Evolutionary conservation across 2,797 vertebrate species (phyloP), one percentile per base, ranked within the genome.

Genomic region (Pseudochaenichthys georgianus): DNA sequence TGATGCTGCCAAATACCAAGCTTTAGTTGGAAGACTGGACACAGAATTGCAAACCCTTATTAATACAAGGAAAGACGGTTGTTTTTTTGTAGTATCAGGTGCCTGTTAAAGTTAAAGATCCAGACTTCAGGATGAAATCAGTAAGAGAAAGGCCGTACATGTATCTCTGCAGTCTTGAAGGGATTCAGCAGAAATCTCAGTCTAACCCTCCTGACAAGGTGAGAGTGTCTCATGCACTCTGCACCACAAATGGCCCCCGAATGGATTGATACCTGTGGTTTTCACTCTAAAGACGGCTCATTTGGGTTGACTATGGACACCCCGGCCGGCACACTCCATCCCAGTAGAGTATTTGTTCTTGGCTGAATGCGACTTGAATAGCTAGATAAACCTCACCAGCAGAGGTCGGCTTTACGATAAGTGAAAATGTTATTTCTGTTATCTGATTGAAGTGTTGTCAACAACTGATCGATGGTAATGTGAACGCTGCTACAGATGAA

Each of bases 181-280:
- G 69, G 73, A 88, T 87, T 82, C 57, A 54, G 60, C 19, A 15
- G 48, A 81, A 81, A 80, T 78, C 79, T 78, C 57, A 34, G 63
- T 69, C 53, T 47, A 62, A 77, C 74, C 64, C 48, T 7, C 9
- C 31, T 55, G 81, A 90, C 88, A 91, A 88, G 91, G 90, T 92
- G 89, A 84, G 58, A 80, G 58, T 80, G 83, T 78, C 83, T 88
- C 80, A 34, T 81, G 70, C 66, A 88, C 89, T 92, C 84, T 81
- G 80, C 72, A 82, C 82, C 84, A 90, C 85, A 92, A 92, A 91
- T 90, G 81, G 81, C 88, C 54, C 77, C 85, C 90, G 89, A 92
- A 90, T 83, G 81, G 84, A 83, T 86, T 87, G 78, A 88, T 86
- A 87, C 88, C 89, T 89, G 84, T 85, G 82, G 83, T 87, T 90